These are phyloP conservation scores for Pterostichus niger DNA, from an alignment of 2,888 invertebrate genomes.

Conservation along the genomic window DNA sequence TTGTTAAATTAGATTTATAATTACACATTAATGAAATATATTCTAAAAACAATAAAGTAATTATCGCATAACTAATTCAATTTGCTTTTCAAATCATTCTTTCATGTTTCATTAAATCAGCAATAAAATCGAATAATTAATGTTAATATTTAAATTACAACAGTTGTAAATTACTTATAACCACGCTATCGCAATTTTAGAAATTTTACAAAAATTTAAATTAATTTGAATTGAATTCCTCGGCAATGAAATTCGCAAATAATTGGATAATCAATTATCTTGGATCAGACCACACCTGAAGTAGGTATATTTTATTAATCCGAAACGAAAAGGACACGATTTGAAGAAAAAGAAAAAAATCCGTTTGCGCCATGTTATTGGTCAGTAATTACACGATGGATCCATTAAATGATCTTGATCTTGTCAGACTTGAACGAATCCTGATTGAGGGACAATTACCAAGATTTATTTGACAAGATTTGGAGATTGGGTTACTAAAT, in stretches of 20 bases:
- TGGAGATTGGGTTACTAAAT: too few relatives aligned
- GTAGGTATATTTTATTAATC: conserved; percentile 4
- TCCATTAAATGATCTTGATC: conserved; percentile 4
- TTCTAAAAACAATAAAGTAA: too few relatives aligned
- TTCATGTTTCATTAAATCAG: too few relatives aligned
- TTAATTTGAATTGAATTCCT: conserved; percentile 11
- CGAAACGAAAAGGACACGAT: neutral
- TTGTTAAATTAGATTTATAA: too few relatives aligned
- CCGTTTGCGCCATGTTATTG: neutral
- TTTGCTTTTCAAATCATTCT: too few relatives aligned
- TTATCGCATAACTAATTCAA: too few relatives aligned
- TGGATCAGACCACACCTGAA: conserved; percentile 33
- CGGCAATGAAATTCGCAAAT: neutral
- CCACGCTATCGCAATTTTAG: neutral
- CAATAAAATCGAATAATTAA: too few relatives aligned
- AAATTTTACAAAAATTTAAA: neutral
- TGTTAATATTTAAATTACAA: too few relatives aligned
- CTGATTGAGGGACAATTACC: neutral
- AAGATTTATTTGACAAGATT: too few relatives aligned
- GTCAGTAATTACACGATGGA: neutral
- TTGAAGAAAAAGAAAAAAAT: neutral
- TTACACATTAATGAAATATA: too few relatives aligned
- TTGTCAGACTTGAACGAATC: neutral
- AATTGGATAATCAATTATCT: conserved; percentile 32
- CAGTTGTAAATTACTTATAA: too few relatives aligned